Percentiles rank a stretch among this genome's conserved stretches.
Conservation (phyloP, 2,797 vertebrate genomes). For the Halcyon leucocephala region DNA sequence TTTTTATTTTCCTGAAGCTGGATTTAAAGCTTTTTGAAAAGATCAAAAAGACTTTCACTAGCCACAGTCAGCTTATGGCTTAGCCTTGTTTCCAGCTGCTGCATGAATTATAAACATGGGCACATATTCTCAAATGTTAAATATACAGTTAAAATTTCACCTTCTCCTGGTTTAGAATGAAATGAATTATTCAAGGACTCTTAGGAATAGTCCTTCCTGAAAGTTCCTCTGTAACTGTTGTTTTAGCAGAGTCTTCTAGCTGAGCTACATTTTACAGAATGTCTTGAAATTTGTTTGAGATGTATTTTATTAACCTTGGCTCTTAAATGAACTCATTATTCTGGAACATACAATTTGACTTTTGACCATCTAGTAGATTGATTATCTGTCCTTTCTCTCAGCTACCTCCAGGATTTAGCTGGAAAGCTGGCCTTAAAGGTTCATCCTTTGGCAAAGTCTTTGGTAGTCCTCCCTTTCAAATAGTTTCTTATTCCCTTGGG, state of each 20-base stretch:
- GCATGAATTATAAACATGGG: neutral
- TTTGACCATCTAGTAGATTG: slow-evolving; percentile 9
- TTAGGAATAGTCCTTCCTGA: neutral
- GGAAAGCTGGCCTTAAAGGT: neutral
- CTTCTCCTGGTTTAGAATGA: neutral
- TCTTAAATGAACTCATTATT: slow-evolving; percentile 7
- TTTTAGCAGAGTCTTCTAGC: neutral
- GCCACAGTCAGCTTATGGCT: neutral
- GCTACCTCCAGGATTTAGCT: neutral
- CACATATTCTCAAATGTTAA: neutral
- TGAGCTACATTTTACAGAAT: neutral
- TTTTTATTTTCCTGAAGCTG: neutral
- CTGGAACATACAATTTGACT: neutral
- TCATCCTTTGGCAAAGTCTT: neutral
- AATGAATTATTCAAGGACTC: neutral
- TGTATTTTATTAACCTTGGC: slow-evolving; percentile 14
- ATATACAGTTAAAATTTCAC: neutral
- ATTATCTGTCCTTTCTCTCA: slow-evolving; percentile 7
- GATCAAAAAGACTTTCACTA: neutral
- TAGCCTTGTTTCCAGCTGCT: neutral
- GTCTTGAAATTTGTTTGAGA: neutral
- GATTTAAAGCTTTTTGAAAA: neutral
- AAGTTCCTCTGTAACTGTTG: neutral
- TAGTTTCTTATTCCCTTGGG: neutral
- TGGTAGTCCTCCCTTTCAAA: neutral